Base-by-base conservation (phyloP, 2,888 invertebrate genomes). In the Chalcosyrphus nemorum region DNA sequence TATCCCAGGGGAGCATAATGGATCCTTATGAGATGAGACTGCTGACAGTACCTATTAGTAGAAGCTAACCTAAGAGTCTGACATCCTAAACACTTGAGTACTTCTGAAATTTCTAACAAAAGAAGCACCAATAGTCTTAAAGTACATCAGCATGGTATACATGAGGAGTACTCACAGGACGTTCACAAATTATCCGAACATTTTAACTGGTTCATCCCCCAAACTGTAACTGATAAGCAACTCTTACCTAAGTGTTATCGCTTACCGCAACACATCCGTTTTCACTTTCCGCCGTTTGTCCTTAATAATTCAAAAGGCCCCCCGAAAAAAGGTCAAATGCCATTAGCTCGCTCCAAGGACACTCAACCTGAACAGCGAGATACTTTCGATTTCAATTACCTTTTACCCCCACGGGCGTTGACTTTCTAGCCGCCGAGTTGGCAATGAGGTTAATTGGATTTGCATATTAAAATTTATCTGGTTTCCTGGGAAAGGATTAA, bases 381-480 rank as follows among this genome's bases (percentile, higher is more conserved):
- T 13, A 29, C 82, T 81, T 81, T 82, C 82, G 35, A 56, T 82
- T 82, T 82, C 68, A 68, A 52, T 71, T 57, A 63, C 70, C n/a
- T 41, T 19, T 50, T 19, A n/a, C n/a, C 17, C 47, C 41, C 11
- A 24, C 32, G 13, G 50, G 66, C 71, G 17, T 72, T 74, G 57
- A 71, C 52, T 71, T 65, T 13, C 7, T 19, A 19, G 32, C 35
- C 11, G 7, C 29, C 24, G 41, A 32, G 45, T 54, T 43, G 35
- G 32, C 17, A 9, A 19, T 4, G 35, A 41, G 75, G 84, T 80
- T 84, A 84, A 84, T 84, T 70, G 80, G 24, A 70, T 84, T 84
- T 84, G 80, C 68, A 84, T 84, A 80, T 54, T 84, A 6, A 71
- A 77, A 13, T 45, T 24, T 2, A 9, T n/a, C 19, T 29, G 27